phyloP scores from a whole-genome alignment of 92 coral and sea anemone species.

The Actinernus sp. region DNA sequence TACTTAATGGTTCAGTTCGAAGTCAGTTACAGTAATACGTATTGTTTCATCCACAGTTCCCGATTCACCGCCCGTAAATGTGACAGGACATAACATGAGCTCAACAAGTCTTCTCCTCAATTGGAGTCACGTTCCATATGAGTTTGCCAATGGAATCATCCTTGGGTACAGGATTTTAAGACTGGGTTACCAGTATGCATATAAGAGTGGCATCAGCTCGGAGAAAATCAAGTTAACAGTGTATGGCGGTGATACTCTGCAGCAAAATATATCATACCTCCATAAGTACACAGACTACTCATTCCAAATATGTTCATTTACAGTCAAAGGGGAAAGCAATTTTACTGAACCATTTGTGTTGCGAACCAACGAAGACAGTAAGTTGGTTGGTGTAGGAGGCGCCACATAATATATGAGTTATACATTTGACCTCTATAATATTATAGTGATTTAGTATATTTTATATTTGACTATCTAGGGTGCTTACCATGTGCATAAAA shows the following conservation, averaged over 20 bases:
- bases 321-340: constrained; percentile 64
- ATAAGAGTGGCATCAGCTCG: background rate
- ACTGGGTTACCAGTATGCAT: constrained; percentile 1
- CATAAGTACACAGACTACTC: constrained; percentile 73
- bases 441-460: no score
- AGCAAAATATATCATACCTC: constrained; percentile 19
- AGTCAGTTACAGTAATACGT: no score
- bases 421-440: no score
- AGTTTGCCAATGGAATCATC: constrained; percentile 44
- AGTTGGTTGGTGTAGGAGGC: no score
- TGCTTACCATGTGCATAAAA: no score
- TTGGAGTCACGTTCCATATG: constrained; percentile 46
- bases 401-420: no score
- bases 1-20: no score
- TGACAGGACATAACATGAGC: constrained; percentile 33
- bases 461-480: no score
- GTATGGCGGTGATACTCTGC: background rate
- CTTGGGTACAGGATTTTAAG: constrained; percentile 20
- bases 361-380: constrained; percentile 77
- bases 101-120: constrained; percentile 34
- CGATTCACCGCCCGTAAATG: constrained; percentile 6
- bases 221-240: constrained; percentile 3
- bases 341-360: constrained; percentile 29
- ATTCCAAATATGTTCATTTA: constrained; percentile 58
- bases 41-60: constrained; percentile 10